Evolutionary conservation across 2,888 invertebrate genomes (phyloP).

Genomic region (Sarcophaga carnaria): DNA sequence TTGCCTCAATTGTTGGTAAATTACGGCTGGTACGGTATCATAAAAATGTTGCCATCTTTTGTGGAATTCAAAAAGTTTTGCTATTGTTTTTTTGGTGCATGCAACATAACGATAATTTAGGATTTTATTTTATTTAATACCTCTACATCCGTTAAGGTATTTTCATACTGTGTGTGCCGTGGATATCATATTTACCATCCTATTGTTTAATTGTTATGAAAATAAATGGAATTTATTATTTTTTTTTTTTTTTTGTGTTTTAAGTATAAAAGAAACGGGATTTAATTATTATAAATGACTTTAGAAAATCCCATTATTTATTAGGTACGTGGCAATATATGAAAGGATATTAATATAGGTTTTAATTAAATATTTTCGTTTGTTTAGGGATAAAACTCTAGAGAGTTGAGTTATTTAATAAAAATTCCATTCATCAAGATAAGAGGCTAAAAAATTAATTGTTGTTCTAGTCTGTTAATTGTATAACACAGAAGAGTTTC

Average conservation of each 20-base stretch:
- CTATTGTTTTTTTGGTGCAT: constrained; percentile 8
- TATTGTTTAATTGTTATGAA: constrained; percentile 22
- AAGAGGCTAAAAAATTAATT: too few species aligned
- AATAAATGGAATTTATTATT: background rate
- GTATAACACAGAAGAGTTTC: too few species aligned
- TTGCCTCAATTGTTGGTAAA: constrained; percentile 5
- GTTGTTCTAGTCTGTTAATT: too few species aligned
- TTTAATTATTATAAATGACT: constrained; percentile 2
- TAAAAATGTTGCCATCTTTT: background rate
- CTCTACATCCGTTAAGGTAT: constrained; percentile 15
- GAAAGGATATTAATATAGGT: background rate
- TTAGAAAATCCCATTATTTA: background rate
- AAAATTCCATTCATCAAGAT: too few species aligned
- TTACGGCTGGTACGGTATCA: background rate
- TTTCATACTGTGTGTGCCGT: background rate
- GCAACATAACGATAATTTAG: constrained; percentile 30
- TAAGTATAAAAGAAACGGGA: background rate
- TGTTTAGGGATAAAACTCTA: background rate
- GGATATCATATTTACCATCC: background rate
- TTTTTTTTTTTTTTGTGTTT: too few species aligned
- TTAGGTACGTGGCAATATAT: background rate
- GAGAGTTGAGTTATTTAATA: background rate
- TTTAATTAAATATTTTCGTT: background rate
- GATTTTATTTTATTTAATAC: constrained; percentile 10
- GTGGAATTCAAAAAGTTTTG: constrained; percentile 10